phyloP scores from a whole-genome alignment of 2,888 invertebrate species.

The Cheilosia vernalis region DNA sequence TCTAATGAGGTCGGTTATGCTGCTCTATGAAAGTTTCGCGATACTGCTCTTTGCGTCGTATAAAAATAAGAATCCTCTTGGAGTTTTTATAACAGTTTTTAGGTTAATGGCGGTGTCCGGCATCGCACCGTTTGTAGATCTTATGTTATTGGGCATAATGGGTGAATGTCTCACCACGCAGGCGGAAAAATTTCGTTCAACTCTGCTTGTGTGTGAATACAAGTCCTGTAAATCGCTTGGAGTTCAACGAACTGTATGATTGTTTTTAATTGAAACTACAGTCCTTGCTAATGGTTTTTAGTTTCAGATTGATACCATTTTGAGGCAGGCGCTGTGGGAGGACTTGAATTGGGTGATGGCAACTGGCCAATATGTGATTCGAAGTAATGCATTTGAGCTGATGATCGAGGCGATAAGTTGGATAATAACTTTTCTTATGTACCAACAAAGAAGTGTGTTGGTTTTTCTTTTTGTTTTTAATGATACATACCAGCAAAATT shows the following conservation, averaged over 20 bases:
- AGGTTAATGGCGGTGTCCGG: neutral
- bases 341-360: neutral
- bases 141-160: neutral
- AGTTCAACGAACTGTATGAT: neutral
- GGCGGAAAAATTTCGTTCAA: neutral
- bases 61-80: neutral
- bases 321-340: conserved; percentile 1
- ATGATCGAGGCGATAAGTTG: neutral
- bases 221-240: no score
- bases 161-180: neutral
- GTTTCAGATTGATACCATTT: neutral
- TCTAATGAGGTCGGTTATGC: neutral
- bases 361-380: neutral
- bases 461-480: no score
- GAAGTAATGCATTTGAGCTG: neutral
- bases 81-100: neutral
- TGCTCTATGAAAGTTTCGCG: neutral
- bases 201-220: neutral
- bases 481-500: no score
- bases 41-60: neutral
- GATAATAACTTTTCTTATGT: neutral
- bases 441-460: neutral
- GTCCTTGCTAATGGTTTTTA: neutral
- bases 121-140: neutral
- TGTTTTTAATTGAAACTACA: no score